Evolutionary conservation across 2,113 vertebrate genomes (phyloP), one percentile per base, ranked within the genome.

Genomic region (Triplophysa siluroides): DNA sequence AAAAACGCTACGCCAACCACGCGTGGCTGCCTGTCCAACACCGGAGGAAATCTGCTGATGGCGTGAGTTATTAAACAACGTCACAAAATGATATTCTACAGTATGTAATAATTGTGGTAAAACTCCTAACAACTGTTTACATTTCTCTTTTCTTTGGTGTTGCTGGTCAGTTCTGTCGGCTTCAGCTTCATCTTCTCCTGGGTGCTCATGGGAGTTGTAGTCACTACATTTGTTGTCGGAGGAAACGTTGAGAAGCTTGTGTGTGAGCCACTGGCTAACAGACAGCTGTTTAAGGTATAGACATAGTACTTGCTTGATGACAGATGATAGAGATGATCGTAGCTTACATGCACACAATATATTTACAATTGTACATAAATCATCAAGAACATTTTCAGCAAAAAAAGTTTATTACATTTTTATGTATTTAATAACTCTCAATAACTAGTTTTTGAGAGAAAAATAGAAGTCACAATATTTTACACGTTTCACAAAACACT

Each of bases 1-100:
- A 95, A 91, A 81, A 93, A 94, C 13, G 90, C 95, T 70, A 94
- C 95, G 24, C 98, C 98, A 1, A 98, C 96, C 66, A 94, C 92
- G 33, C 91, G 97, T 45, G 97, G 98, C 85, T 98, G 94, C 10
- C 62, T 98, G 18, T 98, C 97, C 0, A 97, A 99, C 91, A 98
- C 95, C 0, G 98, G 97, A 1, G 98, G 98, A 81, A 94, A 95
- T 89, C 94, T 99, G 58, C 95, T 99, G 24, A 97, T 99, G 95
- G 95, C 93, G 98, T 99, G 92, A 85, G 98, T 91, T 62, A 61
- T 38, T 50, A 12, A 10, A 43, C 38, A 11, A 7, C 7, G 63
- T 54, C 19, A 50, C 50, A 50, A 52, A 45, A 45, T 45, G 43
- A 45, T 12, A 11, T 45, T 45, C 43, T 45, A 38, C 33, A 38